Base-by-base conservation (phyloP, 2,113 vertebrate species). In the Sphaerodactylus townsendi region DNA sequence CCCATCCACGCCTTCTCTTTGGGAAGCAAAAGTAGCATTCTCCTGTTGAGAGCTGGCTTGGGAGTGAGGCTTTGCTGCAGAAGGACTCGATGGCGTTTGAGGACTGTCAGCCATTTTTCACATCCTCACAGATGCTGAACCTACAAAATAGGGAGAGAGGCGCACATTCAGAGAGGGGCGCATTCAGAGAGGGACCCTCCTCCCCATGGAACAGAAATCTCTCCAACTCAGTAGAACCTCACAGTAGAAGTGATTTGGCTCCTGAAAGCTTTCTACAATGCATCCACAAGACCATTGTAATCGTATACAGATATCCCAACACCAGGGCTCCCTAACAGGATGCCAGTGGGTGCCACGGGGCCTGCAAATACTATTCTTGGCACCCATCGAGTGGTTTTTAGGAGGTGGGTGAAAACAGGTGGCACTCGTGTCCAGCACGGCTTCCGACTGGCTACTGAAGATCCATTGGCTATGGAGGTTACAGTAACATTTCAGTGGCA, bases 91-190 rank as follows among this genome's bases (percentile, higher is more conserved):
- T 89, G 82, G 87, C 50, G 88, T 88, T 74, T 73, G 92, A 92
- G 81, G 91, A 59, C 75, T 90, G 62, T 95, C 95, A 78, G 95
- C 95, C 97, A 97, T 97, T 2, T 94, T 92, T 93, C 91, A 90
- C 91, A 92, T 96, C n/a, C 84, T 93, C 64, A 2, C 0, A 0
- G 11, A 65, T 0, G 1, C 25, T 10, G 17, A 37, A 14, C 7
- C 95, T 94, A 82, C 69, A 1, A 33, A 66, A 68, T 73, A 41
- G 39, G 15, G n/a, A 19, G 11, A 83, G 33, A 75, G 30, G 50
- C 2, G 4, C 3, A 56, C 10, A 53, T n/a, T 39, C 35, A 69
- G 64, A 10, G 21, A 17, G 11, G 65, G 3, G 25, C 3, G 41
- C 10, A 53, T n/a, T 39, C 35, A 69, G 64, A 10, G 21, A 17